These are phyloP conservation scores for Lapara coniferarum DNA, from an alignment of 2,888 invertebrate genomes.

Conservation along the genomic window DNA sequence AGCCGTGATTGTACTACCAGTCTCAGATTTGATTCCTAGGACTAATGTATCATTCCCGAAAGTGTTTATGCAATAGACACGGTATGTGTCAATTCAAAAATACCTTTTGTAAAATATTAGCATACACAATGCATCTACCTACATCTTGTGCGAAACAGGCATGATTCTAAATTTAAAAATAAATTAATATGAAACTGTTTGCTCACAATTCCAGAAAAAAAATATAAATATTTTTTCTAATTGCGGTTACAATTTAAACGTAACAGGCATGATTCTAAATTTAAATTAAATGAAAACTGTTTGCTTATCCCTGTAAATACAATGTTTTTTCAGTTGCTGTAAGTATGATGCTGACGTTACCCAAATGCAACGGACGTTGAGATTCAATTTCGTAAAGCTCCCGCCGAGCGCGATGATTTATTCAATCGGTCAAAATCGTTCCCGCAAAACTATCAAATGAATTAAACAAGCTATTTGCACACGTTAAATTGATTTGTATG, in stretches of 20 bases:
- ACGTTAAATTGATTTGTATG: constrained; percentile 17
- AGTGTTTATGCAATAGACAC: too few relatives aligned
- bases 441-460: constrained; percentile 21
- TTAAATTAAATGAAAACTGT: too few relatives aligned
- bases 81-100: neutral
- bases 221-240: too few relatives aligned
- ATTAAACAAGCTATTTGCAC: constrained; percentile 21
- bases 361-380: constrained; percentile 59
- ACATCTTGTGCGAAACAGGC: too few relatives aligned
- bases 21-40: neutral
- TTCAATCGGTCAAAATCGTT: constrained; percentile 50
- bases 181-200: too few relatives aligned
- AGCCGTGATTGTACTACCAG: neutral
- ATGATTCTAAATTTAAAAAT: too few relatives aligned
- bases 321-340: neutral
- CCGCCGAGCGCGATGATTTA: constrained; percentile 56
- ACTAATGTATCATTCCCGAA: neutral
- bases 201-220: too few relatives aligned
- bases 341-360: constrained; percentile 44
- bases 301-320: neutral
- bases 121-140: too few relatives aligned
- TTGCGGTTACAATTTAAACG: too few relatives aligned
- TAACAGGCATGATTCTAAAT: too few relatives aligned
- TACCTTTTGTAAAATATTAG: neutral
- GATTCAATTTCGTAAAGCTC: constrained; percentile 64